A percentile compares a stretch with the other conserved stretches of the same genome.
These are phyloP conservation scores for Oxyscelio sp. DNA, from an alignment of 2,888 invertebrate genomes.

Conservation along the genomic window DNA sequence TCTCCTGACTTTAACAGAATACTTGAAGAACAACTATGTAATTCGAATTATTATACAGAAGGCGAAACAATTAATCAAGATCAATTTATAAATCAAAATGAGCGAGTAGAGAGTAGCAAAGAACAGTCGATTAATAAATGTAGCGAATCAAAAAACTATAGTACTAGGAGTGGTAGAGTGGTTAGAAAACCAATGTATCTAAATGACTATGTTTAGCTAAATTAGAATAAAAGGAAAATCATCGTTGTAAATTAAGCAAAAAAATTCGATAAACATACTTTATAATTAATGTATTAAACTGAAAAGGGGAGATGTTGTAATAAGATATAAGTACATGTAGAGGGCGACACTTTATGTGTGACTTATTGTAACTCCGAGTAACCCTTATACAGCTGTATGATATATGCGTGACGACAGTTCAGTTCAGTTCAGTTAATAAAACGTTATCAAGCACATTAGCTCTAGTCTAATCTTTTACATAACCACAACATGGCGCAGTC, in stretches of 20 bases:
- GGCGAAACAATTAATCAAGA: background rate
- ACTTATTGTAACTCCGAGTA: too few relatives aligned
- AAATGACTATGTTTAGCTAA: slow-evolving; percentile 1
- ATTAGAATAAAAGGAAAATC: background rate
- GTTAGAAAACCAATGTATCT: background rate
- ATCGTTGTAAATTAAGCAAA: background rate
- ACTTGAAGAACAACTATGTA: background rate
- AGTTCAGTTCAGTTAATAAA: too few relatives aligned
- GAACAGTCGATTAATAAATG: too few relatives aligned
- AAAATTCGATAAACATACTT: background rate
- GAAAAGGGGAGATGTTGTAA: background rate
- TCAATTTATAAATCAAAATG: background rate
- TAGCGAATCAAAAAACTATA: too few relatives aligned
- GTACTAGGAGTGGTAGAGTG: background rate
- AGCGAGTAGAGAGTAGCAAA: background rate
- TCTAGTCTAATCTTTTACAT: too few relatives aligned
- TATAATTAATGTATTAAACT: background rate
- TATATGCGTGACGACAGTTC: too few relatives aligned
- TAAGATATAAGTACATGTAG: background rate
- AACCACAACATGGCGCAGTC: slow-evolving; percentile 8
- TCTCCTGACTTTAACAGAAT: slow-evolving; percentile 4
- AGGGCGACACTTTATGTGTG: background rate
- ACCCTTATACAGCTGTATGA: too few relatives aligned
- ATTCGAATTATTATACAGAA: background rate
- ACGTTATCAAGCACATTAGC: too few relatives aligned